Base-by-base conservation (phyloP, 2,888 invertebrate species). In the Synanthedon formicaeformis region DNA sequence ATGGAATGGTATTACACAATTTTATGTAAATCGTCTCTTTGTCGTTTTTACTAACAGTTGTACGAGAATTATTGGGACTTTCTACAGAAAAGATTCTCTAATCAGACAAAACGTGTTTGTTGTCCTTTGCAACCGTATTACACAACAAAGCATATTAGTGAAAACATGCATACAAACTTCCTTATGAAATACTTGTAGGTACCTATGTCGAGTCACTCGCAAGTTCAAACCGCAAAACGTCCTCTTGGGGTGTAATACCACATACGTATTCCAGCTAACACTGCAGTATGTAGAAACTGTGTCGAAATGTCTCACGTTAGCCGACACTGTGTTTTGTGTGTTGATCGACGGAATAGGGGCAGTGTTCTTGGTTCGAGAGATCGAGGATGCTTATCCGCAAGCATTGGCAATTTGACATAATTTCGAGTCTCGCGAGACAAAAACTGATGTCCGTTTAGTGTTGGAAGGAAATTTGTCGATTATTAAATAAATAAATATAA, bases 151-250 rank as follows among this genome's bases (percentile, higher is more conserved):
- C 56, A 61, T 65, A 71, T 71, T 69, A 74, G 71, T 70, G 70
- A 68, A 73, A 34, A 34, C 34, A 34, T 34, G 34, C 34, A 34
- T 34, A 69, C 75, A 75, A 81, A 81, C 66, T 81, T 80, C 63
- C 64, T 64, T 65, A 64, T 61, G 65, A 72, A 66, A 67, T 57
- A 58, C 60, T 73, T 71, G 76, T 73, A 75, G 75, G 72, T 71
- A 23, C 23, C 1, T 23, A 64, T 59, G 59, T 58, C 65, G 61
- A 71, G 71, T 72, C 71, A 71, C 69, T 72, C 73, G 62, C 66
- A 66, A 73, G 76, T 69, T 65, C 65, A 65, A 62, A 73, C 84
- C 83, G 62, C 84, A 77, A 77, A 83, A 75, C 73, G 73, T 67
- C 66, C 84, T 67, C 79, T 53, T 55, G 78, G 71, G 78, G 69